Percentiles rank a stretch among this genome's conserved stretches.
Conservation (phyloP, 2,113 vertebrate genomes). For the Hydrolagus affinis region DNA sequence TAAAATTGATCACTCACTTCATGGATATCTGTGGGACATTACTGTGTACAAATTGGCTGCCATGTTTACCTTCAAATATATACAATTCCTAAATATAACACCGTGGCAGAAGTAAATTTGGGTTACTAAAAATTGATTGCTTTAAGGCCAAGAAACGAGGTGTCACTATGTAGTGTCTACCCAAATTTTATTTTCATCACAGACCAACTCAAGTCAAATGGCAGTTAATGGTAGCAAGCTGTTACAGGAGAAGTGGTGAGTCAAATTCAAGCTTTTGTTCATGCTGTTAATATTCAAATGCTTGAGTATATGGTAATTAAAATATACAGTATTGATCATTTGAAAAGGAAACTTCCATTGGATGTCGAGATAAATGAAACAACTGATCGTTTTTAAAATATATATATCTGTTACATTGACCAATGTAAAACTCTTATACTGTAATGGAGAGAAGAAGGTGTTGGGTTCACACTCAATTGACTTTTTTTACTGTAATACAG, state of each 20-base stretch:
- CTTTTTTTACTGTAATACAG: not conserved
- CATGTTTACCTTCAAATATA: too few relatives aligned
- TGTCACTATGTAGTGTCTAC: not conserved
- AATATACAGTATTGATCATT: not conserved
- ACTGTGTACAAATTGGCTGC: too few relatives aligned
- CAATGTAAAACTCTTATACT: not conserved
- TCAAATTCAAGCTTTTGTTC: constrained; percentile 9
- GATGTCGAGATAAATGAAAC: not conserved
- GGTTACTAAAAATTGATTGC: too few relatives aligned
- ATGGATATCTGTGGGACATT: too few relatives aligned
- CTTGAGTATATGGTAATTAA: not conserved
- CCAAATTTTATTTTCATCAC: constrained; percentile 35
- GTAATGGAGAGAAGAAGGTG: not conserved
- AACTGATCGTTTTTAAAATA: not conserved
- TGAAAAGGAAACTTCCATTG: not conserved
- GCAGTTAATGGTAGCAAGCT: constrained; percentile 89
- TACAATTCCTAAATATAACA: too few relatives aligned
- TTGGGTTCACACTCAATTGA: not conserved
- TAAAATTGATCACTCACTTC: too few relatives aligned
- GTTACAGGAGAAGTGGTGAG: constrained; percentile 84
- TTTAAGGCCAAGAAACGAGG: too few relatives aligned
- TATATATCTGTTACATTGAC: not conserved
- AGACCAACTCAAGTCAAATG: constrained; percentile 85
- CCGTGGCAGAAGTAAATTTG: too few relatives aligned
- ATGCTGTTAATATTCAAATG: not conserved